Percentiles rank a stretch among this genome's conserved stretches.
Evolutionary conservation across 2,113 vertebrate species (phyloP).

Genomic region (Azemiops feae): DNA sequence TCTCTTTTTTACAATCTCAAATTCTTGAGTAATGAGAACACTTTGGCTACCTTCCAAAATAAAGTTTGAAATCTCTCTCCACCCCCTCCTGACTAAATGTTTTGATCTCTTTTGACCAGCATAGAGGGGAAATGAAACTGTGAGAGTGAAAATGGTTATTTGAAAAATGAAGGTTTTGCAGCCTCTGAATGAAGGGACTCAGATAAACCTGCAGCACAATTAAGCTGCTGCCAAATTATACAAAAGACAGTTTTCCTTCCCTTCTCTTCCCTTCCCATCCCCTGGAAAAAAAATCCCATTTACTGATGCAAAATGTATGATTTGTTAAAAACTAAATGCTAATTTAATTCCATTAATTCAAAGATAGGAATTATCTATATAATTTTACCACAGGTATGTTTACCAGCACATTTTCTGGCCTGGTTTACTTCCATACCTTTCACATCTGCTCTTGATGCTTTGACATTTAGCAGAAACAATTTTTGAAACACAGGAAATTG

Average conservation of each 20-base stretch:
- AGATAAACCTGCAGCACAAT: conserved; percentile 21
- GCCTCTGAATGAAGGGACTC: conserved; percentile 15
- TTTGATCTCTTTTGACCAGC: conserved; percentile 11
- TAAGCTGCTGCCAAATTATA: background rate
- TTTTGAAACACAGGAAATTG: background rate
- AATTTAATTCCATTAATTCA: background rate
- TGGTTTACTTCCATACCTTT: background rate
- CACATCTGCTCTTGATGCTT: background rate
- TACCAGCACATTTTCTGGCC: background rate
- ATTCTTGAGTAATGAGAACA: background rate
- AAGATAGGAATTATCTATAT: background rate
- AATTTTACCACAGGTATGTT: background rate
- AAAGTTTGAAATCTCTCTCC: conserved; percentile 57
- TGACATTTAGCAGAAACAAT: background rate
- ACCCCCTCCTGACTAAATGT: conserved; percentile 6
- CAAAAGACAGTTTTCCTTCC: background rate
- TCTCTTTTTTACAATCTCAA: conserved; percentile 21
- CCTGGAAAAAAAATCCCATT: background rate
- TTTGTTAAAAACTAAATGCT: background rate
- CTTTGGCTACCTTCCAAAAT: conserved; percentile 62
- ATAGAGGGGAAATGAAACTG: background rate
- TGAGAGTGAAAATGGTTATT: background rate
- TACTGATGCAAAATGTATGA: background rate
- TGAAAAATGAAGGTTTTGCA: conserved; percentile 22
- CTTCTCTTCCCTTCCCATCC: too few relatives aligned